phyloP scores from a whole-genome alignment of 2,113 vertebrate species.

The Ictidomys tridecemlineatus region DNA sequence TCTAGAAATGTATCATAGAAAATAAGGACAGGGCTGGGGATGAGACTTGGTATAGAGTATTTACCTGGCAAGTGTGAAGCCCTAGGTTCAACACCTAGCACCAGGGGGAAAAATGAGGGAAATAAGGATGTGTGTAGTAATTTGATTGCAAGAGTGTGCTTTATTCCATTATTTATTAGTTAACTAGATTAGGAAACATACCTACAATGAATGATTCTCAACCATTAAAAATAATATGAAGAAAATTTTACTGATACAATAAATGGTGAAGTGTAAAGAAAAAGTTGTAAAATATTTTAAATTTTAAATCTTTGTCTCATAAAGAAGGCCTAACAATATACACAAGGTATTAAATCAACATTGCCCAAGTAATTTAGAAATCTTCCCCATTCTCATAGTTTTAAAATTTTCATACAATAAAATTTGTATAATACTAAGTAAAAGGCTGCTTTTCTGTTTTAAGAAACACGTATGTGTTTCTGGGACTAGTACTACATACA shows the following conservation, averaged over 20 bases:
- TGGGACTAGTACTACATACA: neutral
- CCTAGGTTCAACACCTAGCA: too few species aligned
- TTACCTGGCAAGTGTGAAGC: too few species aligned
- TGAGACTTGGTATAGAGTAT: too few species aligned
- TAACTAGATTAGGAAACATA: neutral
- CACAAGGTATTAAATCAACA: neutral
- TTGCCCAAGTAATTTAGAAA: neutral
- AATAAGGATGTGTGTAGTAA: neutral
- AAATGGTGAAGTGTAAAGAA: neutral
- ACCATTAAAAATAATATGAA: conserved; percentile 34
- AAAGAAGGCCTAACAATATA: neutral
- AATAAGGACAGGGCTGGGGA: neutral
- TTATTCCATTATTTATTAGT: conserved; percentile 9
- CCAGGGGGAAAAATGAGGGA: too few species aligned
- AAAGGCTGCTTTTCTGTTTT: neutral
- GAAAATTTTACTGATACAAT: conserved; percentile 1
- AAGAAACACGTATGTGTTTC: conserved; percentile 30
- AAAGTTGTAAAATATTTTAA: conserved; percentile 34
- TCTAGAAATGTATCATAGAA: conserved; percentile 31
- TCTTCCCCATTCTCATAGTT: neutral
- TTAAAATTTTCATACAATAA: neutral
- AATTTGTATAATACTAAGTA: neutral
- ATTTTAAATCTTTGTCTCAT: conserved; percentile 27
- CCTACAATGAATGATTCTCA: neutral
- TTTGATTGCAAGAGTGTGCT: neutral